These are phyloP conservation scores for Bombyx huttoni DNA, from an alignment of 2,888 invertebrate species.

Conservation along the genomic window DNA sequence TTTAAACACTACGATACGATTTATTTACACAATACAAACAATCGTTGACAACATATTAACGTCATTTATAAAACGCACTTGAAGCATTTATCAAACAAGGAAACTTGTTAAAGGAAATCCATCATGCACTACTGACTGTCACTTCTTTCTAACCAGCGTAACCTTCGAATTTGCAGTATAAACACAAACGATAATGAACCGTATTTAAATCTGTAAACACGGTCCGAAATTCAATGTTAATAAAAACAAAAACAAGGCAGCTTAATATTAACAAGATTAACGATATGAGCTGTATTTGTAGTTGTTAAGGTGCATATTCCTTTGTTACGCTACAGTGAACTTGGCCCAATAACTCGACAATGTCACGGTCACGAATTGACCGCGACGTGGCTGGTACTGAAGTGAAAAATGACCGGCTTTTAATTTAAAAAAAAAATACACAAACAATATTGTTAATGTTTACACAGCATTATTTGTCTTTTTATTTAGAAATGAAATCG, in stretches of 20 bases:
- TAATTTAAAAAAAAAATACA: background rate
- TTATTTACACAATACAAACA: background rate
- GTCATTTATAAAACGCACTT: background rate
- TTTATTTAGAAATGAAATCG: too few species aligned
- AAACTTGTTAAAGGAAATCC: background rate
- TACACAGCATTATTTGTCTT: background rate
- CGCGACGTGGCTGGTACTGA: background rate
- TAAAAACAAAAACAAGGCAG: background rate
- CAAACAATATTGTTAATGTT: background rate
- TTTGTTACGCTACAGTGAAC: background rate
- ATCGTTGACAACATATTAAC: background rate
- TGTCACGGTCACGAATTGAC: conserved; percentile 1
- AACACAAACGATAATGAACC: background rate
- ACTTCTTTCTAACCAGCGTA: background rate
- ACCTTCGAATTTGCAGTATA: background rate
- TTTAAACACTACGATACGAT: too few species aligned
- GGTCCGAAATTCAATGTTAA: background rate
- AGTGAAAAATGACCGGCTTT: background rate
- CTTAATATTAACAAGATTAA: background rate
- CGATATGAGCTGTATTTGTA: background rate
- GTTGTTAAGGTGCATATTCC: background rate
- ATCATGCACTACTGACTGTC: background rate
- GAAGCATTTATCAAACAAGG: background rate
- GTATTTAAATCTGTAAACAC: background rate
- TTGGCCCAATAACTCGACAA: conserved; percentile 4